A percentile compares a stretch with the other conserved stretches of the same genome.
Evolutionary conservation across 2,888 invertebrate genomes (phyloP).

Genomic region (Gryllus longicercus): DNA sequence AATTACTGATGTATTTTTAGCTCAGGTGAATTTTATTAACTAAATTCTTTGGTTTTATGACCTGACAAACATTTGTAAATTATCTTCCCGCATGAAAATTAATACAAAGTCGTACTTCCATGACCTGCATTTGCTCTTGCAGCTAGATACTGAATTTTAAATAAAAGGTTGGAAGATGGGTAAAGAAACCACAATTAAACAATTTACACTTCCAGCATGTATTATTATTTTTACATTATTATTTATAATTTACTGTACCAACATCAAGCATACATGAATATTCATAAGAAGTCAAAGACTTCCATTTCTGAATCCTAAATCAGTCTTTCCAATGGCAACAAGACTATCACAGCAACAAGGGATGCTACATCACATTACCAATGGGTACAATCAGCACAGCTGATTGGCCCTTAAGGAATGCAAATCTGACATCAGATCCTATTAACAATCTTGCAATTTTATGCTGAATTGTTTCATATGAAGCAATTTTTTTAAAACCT

Average conservation of each 20-base stretch:
- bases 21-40: no score
- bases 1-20: no score
- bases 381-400: background rate
- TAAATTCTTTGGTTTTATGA: no score
- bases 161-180: background rate
- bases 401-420: background rate
- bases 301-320: background rate
- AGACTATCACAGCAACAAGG: constrained; percentile 9
- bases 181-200: background rate
- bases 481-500: background rate
- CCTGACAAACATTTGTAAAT: no score
- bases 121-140: no score
- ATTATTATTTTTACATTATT: background rate
- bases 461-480: background rate
- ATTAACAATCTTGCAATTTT: background rate
- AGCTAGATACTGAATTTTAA: background rate
- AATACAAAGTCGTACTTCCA: no score
- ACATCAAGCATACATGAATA: background rate
- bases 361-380: constrained; percentile 11
- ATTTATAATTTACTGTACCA: background rate
- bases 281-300: background rate
- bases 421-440: background rate
- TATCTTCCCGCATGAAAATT: no score
- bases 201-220: background rate
- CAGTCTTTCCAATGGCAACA: constrained; percentile 17